phyloP scores from a whole-genome alignment of 2,888 invertebrate species.

The Spicauda simplicius region DNA sequence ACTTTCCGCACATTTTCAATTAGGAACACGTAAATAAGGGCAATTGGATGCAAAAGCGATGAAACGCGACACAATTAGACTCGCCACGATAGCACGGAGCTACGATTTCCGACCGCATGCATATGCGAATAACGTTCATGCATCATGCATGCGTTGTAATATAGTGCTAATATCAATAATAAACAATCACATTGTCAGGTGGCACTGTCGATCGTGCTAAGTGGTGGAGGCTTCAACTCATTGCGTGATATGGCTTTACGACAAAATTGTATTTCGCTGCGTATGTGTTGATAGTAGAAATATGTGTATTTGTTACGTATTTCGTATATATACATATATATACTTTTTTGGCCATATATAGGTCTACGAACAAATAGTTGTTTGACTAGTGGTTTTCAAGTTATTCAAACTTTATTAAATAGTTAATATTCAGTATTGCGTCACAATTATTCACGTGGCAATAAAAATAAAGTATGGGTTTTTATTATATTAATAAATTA shows the following conservation, averaged over 20 bases:
- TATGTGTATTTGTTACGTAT: too few species aligned
- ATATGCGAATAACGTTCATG: not conserved
- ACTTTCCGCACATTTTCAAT: conserved; percentile 27
- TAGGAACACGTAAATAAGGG: conserved; percentile 35
- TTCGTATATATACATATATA: too few species aligned
- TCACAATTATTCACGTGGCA: too few species aligned
- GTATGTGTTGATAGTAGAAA: too few species aligned
- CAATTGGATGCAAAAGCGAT: conserved; percentile 35
- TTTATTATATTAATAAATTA: too few species aligned
- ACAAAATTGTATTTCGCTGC: not conserved
- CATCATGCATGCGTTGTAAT: not conserved
- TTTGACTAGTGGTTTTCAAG: too few species aligned
- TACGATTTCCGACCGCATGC: conserved; percentile 10
- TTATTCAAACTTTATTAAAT: too few species aligned
- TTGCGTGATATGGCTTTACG: conserved; percentile 8
- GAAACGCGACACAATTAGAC: conserved; percentile 34
- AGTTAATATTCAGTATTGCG: too few species aligned
- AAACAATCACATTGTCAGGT: conserved; percentile 31
- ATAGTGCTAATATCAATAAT: conserved; percentile 25
- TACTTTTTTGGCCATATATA: too few species aligned
- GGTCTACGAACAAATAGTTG: too few species aligned
- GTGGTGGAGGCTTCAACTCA: conserved; percentile 5
- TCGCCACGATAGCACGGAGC: not conserved
- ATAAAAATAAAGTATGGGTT: too few species aligned
- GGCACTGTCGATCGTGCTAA: conserved; percentile 25